Base-by-base conservation (phyloP, 2,797 vertebrate species). In the Poecilia picta region DNA sequence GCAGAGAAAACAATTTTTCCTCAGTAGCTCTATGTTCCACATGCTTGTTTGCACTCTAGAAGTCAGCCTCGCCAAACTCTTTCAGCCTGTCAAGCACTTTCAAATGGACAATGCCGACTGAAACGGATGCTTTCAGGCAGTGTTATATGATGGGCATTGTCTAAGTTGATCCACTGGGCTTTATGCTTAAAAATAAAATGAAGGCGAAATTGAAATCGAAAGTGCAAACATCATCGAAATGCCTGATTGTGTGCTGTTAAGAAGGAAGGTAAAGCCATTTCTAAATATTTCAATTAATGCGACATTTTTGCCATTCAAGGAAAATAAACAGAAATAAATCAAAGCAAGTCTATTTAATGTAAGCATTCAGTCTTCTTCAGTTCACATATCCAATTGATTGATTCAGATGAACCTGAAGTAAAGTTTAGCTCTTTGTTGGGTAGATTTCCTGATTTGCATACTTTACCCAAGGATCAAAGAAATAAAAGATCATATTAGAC, bases 31-130 rank as follows among this genome's bases (percentile, higher is more conserved):
- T 4, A 1, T 28, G 46, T 39, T 74, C 51, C 16, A 68, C 62
- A 13, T 46, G 70, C 45, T 55, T 74, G n/a, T 80, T 75, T 78
- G 57, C 66, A 66, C 41, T 51, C 57, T 59, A 6, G 46, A 72
- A 43, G 12, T 31, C n/a, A 55, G 23, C 18, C 4, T 47, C 68
- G 51, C 74, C 23, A 16, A 46, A 51, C 20, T 20, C 31, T 59
- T 5, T 39, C 53, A 73, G 47, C 47, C 51, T 2, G 1, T 73
- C 41, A 31, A 55, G 51, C 66, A 5, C 2, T 49, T 41, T 76
- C 7, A 70, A 73, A 45, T 49, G 31, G 46, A 13, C 55, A 53
- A 80, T 72, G 73, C 45, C 7, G 62, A 46, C 66, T 73, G 23
- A 62, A 57, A 47, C 33, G 55, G 62, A 68, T 71, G 33, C 36